These are phyloP conservation scores for Andrena bicolor DNA, from an alignment of 2,888 invertebrate genomes.

Conservation along the genomic window DNA sequence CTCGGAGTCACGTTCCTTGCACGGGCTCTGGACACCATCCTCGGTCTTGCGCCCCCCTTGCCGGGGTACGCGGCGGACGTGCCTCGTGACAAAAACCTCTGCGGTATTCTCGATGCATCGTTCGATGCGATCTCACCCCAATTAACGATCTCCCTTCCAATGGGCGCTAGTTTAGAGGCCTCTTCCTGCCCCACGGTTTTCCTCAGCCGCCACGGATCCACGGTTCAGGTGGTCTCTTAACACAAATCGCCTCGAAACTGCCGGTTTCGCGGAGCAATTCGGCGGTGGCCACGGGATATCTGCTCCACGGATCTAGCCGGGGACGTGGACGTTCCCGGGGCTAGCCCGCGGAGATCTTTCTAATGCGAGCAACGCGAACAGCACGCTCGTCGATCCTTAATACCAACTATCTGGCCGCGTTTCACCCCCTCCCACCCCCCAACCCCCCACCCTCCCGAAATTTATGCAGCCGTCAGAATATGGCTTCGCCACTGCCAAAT, in stretches of 20 bases:
- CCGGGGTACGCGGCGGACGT: slow-evolving; percentile 42
- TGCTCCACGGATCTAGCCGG: not conserved
- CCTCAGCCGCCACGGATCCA: not conserved
- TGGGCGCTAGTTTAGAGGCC: not conserved
- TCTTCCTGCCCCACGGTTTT: slow-evolving; percentile 1
- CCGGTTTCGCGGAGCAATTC: not conserved
- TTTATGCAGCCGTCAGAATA: slow-evolving; percentile 73
- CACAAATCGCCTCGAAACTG: not conserved
- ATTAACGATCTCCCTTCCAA: slow-evolving; percentile 57
- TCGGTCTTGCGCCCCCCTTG: slow-evolving; percentile 22
- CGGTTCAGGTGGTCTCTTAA: no score
- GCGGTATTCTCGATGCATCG: slow-evolving; percentile 47
- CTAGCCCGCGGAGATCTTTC: slow-evolving; percentile 29
- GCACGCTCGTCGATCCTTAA: not conserved
- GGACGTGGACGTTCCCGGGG: slow-evolving; percentile 10
- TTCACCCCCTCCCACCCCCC: not conserved
- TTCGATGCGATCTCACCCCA: slow-evolving; percentile 65
- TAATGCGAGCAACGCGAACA: slow-evolving; percentile 21
- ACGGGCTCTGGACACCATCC: slow-evolving; percentile 11
- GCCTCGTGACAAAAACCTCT: slow-evolving; percentile 73
- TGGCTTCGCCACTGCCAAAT: slow-evolving; percentile 79
- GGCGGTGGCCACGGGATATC: not conserved
- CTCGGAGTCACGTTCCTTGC: slow-evolving; percentile 69
- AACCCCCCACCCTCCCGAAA: slow-evolving; percentile 55
- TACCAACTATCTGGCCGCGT: slow-evolving; percentile 52